Evolutionary conservation across 2,113 vertebrate species (phyloP).

Genomic region (Polypterus bichir): DNA sequence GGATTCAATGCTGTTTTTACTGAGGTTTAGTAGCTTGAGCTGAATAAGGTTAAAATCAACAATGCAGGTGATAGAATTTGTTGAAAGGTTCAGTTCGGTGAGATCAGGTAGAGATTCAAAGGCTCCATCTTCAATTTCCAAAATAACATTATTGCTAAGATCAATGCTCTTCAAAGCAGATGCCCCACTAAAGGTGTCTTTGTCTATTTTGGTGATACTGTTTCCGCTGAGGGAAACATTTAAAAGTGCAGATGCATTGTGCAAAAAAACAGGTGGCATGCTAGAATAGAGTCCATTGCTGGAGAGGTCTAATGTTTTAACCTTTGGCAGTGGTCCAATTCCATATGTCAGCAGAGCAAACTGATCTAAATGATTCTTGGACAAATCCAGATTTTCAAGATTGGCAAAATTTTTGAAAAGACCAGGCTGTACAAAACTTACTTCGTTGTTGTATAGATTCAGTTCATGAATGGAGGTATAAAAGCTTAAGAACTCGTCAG

Average conservation of each 20-base stretch:
- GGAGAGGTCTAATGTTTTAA: slow-evolving; percentile 72
- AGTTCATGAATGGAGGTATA: slow-evolving; percentile 53
- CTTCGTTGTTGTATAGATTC: slow-evolving; percentile 69
- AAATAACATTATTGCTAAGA: slow-evolving; percentile 82
- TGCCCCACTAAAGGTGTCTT: slow-evolving; percentile 53
- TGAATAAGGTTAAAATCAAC: slow-evolving; percentile 72
- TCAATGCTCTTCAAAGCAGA: slow-evolving; percentile 50
- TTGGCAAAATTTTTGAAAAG: slow-evolving; percentile 56
- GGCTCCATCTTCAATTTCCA: slow-evolving; percentile 84
- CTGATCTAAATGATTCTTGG: slow-evolving; percentile 58
- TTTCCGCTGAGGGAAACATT: slow-evolving; percentile 71
- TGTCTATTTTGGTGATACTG: slow-evolving; percentile 69
- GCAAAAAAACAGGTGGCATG: slow-evolving; percentile 65
- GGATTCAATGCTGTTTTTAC: slow-evolving; percentile 77
- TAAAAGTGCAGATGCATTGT: slow-evolving; percentile 50
- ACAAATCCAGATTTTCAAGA: slow-evolving; percentile 70
- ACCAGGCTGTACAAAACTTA: slow-evolving; percentile 64
- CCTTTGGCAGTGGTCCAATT: slow-evolving; percentile 48
- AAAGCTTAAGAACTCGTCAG: slow-evolving; percentile 39
- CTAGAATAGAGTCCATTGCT: slow-evolving; percentile 71
- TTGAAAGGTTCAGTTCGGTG: slow-evolving; percentile 73
- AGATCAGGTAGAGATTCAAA: slow-evolving; percentile 63
- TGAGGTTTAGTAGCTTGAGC: slow-evolving; percentile 70
- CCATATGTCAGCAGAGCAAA: slow-evolving; percentile 39
- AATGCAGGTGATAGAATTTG: slow-evolving; percentile 89